Evolutionary conservation across 2,113 vertebrate genomes (phyloP), one percentile per base, ranked within the genome.

Genomic region (Tretioscincus oriximinensis): DNA sequence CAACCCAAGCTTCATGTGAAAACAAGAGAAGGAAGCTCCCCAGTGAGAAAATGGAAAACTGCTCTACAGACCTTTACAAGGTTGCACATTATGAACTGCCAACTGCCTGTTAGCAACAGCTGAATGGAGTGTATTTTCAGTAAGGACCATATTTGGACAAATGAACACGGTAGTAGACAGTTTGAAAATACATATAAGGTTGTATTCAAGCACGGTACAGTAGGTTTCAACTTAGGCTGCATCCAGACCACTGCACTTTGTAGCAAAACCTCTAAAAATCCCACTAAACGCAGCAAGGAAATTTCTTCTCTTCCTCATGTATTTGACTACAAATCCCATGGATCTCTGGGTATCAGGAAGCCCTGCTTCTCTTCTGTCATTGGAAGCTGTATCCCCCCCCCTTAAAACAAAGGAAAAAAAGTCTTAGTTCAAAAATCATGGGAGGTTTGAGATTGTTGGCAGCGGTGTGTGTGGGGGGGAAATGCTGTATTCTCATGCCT

Each of bases 81-180:
- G 64, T 67, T 67, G 64, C 51, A 51, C 64, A 77, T 49, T 67
- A 77, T 6, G 26, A 67, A 66, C 64, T 54, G 65, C 49, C 65
- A 78, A 58, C 64, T 67, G 64, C 65, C 76, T 77, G 76, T 68
- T 78, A 68, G 49, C 47, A 67, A 67, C 64, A 77, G 65, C 47
- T 77, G 66, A 77, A 77, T 77, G 47, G 20, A 54, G 65, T 68
- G 76, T 22, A 21, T 68, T 78, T 64, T 76, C 28, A 12, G 26
- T 78, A 78, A 78, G 28, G 65, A 45, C 20, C 65, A 68, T 64
- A 76, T 76, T 76, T 76, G 61, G 60, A 64, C 74, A 76, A 76
- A 76, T 76, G 74, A 64, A 64, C 60, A 45, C 45, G 45, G 35
- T 35, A 76, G 60, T 45, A 26, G 31, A 76, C 29, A 63, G 73